Base-by-base conservation (phyloP, 2,113 vertebrate genomes). In the Thinocorus orbignyianus region DNA sequence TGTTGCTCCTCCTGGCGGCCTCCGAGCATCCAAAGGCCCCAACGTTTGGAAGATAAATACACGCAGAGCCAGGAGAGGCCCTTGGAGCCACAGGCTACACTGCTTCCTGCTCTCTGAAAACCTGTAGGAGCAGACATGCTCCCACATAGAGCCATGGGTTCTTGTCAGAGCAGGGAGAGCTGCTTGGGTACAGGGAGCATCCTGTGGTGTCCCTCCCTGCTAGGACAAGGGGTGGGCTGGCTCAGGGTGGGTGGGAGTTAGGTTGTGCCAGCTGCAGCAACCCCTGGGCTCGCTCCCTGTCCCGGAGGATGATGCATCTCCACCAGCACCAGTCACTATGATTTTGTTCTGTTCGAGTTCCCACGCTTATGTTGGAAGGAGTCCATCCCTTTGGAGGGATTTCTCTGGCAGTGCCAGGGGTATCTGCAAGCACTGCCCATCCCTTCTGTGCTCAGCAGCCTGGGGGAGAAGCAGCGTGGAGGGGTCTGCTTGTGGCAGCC, bases 151-250 rank as follows among this genome's bases (percentile, higher is more conserved):
- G 0, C 39, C 1, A 1, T 48, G 74, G 81, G 39, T 19, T 76
- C 44, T 71, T 33, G 13, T 37, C 57, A 25, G 73, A 42, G 57
- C 33, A 51, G 18, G 30, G 58, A 44, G 41, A 41, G 31, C 23
- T 62, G 51, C 61, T 66, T 4, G 1, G 12, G 22, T 82, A 52
- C 37, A 61, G 52, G 46, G 52, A 82, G 41, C 30, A 26, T 28
- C 44, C 65, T 70, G 60, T 11, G 4, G 17, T 9, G 3, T 55
- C 51, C 37, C 33, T 86, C 52, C 4, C 7, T 33, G 54, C 68
- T 0, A 0, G 33, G 8, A 2, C 8, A 30, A 71, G 22, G 54
- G 14, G 2, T 46, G 37, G 41, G 33, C 41, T 88, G 48, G 28
- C 65, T 81, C 5, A 2, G 44, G 31, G 26, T 18, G 16, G 24